Percentiles rank a stretch among this genome's conserved stretches.
Evolutionary conservation across 2,888 invertebrate species (phyloP).

Genomic region (Hoplodrina blanda): DNA sequence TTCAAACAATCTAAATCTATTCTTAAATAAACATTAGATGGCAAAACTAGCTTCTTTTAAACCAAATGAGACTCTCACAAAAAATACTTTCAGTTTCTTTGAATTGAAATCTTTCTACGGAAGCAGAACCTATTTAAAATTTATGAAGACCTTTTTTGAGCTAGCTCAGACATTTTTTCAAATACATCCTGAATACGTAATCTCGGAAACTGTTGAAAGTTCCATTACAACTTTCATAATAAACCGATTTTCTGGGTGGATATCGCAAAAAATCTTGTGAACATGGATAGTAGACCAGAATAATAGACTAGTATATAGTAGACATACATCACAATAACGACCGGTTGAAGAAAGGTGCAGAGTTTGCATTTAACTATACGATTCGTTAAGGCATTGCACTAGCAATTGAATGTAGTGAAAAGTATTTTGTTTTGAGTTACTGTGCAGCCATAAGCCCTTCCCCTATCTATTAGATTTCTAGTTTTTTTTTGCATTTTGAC

Average conservation of each 20-base stretch:
- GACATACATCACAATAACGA: constrained; percentile 13
- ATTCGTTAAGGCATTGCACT: too few species aligned
- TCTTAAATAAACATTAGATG: neutral
- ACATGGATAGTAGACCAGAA: too few species aligned
- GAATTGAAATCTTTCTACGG: constrained; percentile 30
- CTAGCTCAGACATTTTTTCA: constrained; percentile 42
- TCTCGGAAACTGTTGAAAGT: constrained; percentile 41
- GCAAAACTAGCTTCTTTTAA: neutral
- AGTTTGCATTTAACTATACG: too few species aligned
- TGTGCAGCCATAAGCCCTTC: too few species aligned
- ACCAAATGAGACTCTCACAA: neutral
- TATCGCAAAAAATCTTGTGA: constrained; percentile 4
- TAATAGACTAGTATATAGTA: too few species aligned
- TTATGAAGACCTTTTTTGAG: constrained; percentile 53
- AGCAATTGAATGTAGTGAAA: too few species aligned
- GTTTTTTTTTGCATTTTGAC: too few species aligned
- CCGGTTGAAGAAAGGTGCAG: neutral
- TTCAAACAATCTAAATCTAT: too few species aligned
- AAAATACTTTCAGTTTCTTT: constrained; percentile 11
- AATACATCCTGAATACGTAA: constrained; percentile 52
- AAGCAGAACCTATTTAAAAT: constrained; percentile 46
- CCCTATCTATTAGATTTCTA: too few species aligned
- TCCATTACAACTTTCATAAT: constrained; percentile 14
- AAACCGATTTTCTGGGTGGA: constrained; percentile 19
- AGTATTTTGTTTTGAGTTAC: too few species aligned